phyloP scores from a whole-genome alignment of 2,797 vertebrate genomes.

The Molossus alvarezi region DNA sequence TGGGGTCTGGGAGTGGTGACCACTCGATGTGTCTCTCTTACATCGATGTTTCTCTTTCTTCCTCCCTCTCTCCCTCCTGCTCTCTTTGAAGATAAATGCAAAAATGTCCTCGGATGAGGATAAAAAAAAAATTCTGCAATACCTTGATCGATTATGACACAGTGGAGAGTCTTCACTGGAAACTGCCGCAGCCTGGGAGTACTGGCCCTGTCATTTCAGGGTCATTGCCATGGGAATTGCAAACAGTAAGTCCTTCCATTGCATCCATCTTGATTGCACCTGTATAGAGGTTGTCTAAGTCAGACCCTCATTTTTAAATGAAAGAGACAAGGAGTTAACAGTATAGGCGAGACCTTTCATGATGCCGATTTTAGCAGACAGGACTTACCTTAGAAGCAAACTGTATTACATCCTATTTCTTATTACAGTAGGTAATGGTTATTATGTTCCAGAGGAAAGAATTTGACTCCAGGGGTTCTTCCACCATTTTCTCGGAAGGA shows the following conservation, averaged over 20 bases:
- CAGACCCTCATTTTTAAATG: slow-evolving; percentile 63
- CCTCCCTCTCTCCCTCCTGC: too few species aligned
- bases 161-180: neutral
- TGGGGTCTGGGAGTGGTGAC: too few species aligned
- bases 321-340: slow-evolving; percentile 71
- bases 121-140: too few species aligned
- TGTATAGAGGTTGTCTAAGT: slow-evolving; percentile 16
- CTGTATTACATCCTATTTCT: slow-evolving; percentile 14
- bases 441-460: neutral
- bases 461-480: slow-evolving; percentile 18
- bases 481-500: slow-evolving; percentile 12
- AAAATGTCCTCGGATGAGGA: too few species aligned
- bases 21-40: too few species aligned
- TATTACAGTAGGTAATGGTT: slow-evolving; percentile 26
- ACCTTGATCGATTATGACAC: neutral
- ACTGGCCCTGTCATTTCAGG: neutral
- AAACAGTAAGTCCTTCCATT: slow-evolving; percentile 4
- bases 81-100: too few species aligned
- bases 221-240: slow-evolving; percentile 19
- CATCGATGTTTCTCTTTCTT: too few species aligned
- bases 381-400: neutral
- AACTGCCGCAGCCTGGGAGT: neutral
- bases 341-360: slow-evolving; percentile 47
- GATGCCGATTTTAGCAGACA: slow-evolving; percentile 72
- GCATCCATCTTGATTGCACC: slow-evolving; percentile 28